Evolutionary conservation across 1,140 invertebrate genomes (phyloP), one percentile per base, ranked within the genome.

Genomic region (Cydia amplana): DNA sequence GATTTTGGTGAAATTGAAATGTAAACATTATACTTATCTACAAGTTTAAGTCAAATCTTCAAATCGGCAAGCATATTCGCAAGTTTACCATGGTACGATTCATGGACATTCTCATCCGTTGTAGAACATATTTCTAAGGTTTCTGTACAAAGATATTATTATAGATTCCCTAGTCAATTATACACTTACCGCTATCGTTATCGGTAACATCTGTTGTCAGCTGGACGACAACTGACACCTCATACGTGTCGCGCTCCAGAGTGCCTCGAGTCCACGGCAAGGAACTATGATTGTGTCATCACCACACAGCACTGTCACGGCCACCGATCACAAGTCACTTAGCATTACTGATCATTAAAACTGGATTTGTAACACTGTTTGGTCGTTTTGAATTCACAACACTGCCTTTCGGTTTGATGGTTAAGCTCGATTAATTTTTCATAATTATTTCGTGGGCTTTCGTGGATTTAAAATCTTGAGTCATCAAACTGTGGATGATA

Each of bases 131-230:
- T 43, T 3, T 14, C 4, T 16, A 16, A 46, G 10, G 10, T 14
- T 12, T 12, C 43, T 46, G 43, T 46, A 46, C 14, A 46, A 16
- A 46, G 12, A 46, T 2, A n/a, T n/a, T n/a, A n/a, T n/a, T n/a
- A 46, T 10, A 40, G 4, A 46, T 46, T 16, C 43, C 20, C 12
- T 60, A 36, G 28, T 32, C 7, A 67, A 40, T 43, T 43, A 74
- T 32, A 12, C 32, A 89, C 93, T 93, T 78, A 93, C 93, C 92
- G 83, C 75, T 81, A 81, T 93, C 92, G 80, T 85, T 82, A 73
- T 86, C 83, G 83, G 85, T 86, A 87, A 93, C 93, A 93, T 93
- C 92, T 92, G 93, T 93, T 91, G 93, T 93, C 92, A 93, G 90
- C 88, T 92, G 87, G 83, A 91, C 85, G 86, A 86, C 89, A 93